Evolutionary conservation across 2,797 vertebrate species (phyloP).

Genomic region (Emys orbicularis): DNA sequence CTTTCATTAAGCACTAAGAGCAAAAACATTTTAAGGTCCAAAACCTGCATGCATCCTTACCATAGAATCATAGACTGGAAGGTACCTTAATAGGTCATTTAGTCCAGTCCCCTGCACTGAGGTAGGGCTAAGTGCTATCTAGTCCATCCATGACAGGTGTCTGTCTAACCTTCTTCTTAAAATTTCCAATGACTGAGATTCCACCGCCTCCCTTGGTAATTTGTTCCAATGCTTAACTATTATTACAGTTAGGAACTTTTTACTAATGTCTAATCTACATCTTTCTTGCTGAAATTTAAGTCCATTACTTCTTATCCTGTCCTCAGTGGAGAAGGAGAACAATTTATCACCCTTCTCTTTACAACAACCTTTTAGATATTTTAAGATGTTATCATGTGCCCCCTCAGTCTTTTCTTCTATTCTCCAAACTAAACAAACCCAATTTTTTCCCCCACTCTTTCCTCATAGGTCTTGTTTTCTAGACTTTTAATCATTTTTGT

Average conservation of each 20-base stretch:
- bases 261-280: background rate
- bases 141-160: background rate
- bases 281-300: background rate
- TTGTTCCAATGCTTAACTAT: background rate
- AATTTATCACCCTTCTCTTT: background rate
- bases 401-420: background rate
- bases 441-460: background rate
- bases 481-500: background rate
- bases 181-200: background rate
- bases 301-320: background rate
- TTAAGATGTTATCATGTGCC: background rate
- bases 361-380: background rate
- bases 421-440: background rate
- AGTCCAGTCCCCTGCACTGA: background rate
- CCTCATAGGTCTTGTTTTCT: background rate
- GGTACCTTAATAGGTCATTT: background rate
- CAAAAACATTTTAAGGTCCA: background rate
- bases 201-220: background rate
- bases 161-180: background rate
- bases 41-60: background rate
- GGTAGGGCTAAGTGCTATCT: background rate
- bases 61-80: background rate
- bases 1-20: background rate
- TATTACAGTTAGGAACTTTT: background rate
- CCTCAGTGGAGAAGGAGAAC: background rate